Evolutionary conservation across 2,888 invertebrate species (phyloP), one percentile per base, ranked within the genome.

Genomic region (Iphiclides podalirius): DNA sequence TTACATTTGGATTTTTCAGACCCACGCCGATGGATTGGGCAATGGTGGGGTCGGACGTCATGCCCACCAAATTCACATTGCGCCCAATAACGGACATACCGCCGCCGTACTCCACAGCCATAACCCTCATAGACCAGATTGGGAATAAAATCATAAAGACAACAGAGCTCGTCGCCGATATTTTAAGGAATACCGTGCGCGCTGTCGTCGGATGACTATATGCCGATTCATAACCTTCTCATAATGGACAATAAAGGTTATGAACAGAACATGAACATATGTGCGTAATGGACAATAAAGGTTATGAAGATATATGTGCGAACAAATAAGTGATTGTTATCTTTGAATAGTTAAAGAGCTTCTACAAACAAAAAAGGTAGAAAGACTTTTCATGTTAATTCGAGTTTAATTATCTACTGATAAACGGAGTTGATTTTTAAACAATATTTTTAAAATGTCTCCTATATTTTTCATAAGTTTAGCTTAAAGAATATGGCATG

Each of bases 61-160:
- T 71, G 51, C 67, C 82, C 1, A 85, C 83, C 0, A 70, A 78
- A 1, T 79, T 76, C 56, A 78, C 85, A 4, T 52, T 76, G 2
- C 72, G 78, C 0, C 82, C 83, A 0, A 63, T 66, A 1, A 60
- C 61, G 7, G 78, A 77, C 9, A 48, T 77, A 3, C 67, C 72
- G 0, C 55, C 63, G 0, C 69, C 78, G 0, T 81, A 75, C 66
- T 74, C 85, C 47, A 86, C 88, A 1, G 82, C 85, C 41, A 80
- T 84, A 44, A 87, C 88, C 0, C 54, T 89, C 54, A 87, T 89
- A 57, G 89, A 89, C 60, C 84, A 85, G 56, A 86, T 89, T 53
- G 84, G 88, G 1, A 78, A 77, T 69, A 89, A 89, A 64, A 89
- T 89, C 56, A 87, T 87, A 51, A 66, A 71, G 52, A 89, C 89